Evolutionary conservation across 2,113 vertebrate genomes (phyloP).

Genomic region (Proterorhinus semilunaris): DNA sequence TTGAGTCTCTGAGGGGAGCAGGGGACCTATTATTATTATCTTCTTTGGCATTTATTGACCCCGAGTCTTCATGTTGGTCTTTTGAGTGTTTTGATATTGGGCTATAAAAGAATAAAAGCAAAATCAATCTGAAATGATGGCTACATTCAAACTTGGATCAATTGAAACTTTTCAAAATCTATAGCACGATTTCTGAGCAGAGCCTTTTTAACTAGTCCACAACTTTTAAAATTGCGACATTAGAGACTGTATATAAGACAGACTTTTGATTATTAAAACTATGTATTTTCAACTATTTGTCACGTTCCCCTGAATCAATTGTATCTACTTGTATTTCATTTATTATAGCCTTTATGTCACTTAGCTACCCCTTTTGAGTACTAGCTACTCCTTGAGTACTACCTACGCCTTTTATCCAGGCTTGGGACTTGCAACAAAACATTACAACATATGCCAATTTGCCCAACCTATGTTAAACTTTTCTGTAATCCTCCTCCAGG

Average conservation of each 20-base stretch:
- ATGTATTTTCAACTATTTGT: too few relatives aligned
- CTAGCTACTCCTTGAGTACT: too few relatives aligned
- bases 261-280: too few relatives aligned
- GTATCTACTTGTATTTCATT: too few relatives aligned
- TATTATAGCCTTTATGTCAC: too few relatives aligned
- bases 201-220: not conserved
- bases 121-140: not conserved
- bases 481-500: not conserved
- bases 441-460: not conserved
- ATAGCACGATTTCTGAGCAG: not conserved
- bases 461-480: not conserved
- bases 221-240: not conserved
- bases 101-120: not conserved
- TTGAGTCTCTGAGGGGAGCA: too few relatives aligned
- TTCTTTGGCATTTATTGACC: not conserved
- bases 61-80: not conserved
- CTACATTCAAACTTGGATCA: not conserved
- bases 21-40: too few relatives aligned
- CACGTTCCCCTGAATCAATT: too few relatives aligned
- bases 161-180: not conserved
- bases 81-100: not conserved
- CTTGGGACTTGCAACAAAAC: too few relatives aligned
- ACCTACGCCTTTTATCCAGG: too few relatives aligned
- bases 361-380: too few relatives aligned
- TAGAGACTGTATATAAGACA: too few relatives aligned